Evolutionary conservation across 2,888 invertebrate genomes (phyloP), one percentile per base, ranked within the genome.

Genomic region (Napeogenes inachia): DNA sequence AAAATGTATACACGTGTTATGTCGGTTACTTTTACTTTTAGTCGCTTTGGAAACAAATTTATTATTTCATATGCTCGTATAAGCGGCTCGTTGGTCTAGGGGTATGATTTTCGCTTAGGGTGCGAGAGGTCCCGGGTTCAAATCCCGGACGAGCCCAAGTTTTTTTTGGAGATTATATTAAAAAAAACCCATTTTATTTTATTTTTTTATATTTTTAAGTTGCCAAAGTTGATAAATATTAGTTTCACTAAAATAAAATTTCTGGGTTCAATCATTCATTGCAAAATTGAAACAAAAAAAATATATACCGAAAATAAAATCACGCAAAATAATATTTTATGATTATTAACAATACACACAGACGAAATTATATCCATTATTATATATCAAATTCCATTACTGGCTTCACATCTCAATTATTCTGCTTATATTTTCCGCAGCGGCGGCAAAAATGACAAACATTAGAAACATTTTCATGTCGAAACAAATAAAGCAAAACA

Each of bases 81-180:
- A 61, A 35, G 35, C 63, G 85, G 84, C 84, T 85, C 85, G 84
- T 87, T 87, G 82, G 85, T 89, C 88, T 69, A 89, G 87, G 87
- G 89, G 87, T 89, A 90, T 89, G 88, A 89, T 89, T 90, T 86
- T 88, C 89, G 89, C 88, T 90, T 89, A 84, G 89, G 89, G 89
- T 91, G 89, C 88, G 89, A 89, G 89, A 88, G 89, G 89, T 89
- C 87, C 88, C 89, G 89, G 89, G 89, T 90, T 90, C 88, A 89
- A 89, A 88, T 89, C 89, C 88, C 89, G 88, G 89, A 89, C 88
- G 89, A 88, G 89, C 89, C 89, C 89, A 75, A 77, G 21, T 42
- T 63, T 71, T 73, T 73, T 63, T 56, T 56, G 8, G n/a, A 33
- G 4, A 30, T 8, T 13, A 35, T 38, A 35, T 54, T 33, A 13